Base-by-base conservation (phyloP, 1,140 invertebrate species). In the Drosophila kepulauana region DNA sequence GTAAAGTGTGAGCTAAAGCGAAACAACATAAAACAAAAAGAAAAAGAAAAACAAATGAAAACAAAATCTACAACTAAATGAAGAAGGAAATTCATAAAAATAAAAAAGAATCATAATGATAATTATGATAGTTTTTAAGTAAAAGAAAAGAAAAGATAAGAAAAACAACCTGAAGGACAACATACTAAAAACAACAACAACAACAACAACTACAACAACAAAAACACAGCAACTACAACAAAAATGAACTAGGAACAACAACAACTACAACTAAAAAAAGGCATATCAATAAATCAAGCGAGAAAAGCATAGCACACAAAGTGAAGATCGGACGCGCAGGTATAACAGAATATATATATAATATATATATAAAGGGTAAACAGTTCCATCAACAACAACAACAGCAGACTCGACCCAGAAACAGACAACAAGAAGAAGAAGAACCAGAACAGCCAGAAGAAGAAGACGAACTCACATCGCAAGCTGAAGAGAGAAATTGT, bases 91-190 rank as follows among this genome's bases (percentile, higher is more conserved):
- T 8, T 38, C 7, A 62, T 56, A 35, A 43, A 56, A 25, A 25
- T 25, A 25, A 25, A 35, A 46, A 28, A 62, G 28, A 69, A 62
- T 69, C 65, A 68, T 74, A 68, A 68, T 61, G 25, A 48, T 33
- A 69, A 56, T 69, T 74, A 61, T 61, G 71, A 68, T 74, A 74
- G 56, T 62, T 74, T 74, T 56, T 74, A 74, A 74, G 71, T 33
- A 51, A 51, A 15, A 52, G 8, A 33, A 30, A 15, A 52, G 8
- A 33, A 30, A 43, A 13, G 5, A 28, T n/a, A n/a, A n/a, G n/a
- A n/a, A n/a, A n/a, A 64, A 62, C 4, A 65, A 57, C 61, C 41
- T 57, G n/a, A 65, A 41, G 13, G 43, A 59, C 30, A 28, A 59
- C 45, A 67, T 13, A 43, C 46, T 20, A 59, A 28, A 43, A 45